phyloP scores from a whole-genome alignment of 2,797 vertebrate species.

The Neoniphon sammara region DNA sequence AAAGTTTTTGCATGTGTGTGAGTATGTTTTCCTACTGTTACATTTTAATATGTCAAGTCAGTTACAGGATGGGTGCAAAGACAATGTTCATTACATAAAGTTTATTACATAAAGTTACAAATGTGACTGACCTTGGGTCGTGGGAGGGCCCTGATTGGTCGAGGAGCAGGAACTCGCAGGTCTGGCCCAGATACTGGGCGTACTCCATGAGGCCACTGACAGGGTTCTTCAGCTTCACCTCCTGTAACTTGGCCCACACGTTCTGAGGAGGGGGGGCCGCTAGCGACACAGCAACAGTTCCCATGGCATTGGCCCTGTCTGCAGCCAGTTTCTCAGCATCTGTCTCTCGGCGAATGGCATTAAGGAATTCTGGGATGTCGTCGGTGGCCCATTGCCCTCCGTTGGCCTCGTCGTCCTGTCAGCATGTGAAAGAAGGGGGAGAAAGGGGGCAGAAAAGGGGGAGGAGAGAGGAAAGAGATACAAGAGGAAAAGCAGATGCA shows the following conservation, averaged over 20 bases:
- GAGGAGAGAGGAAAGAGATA: background rate
- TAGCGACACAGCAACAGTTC: slow-evolving; percentile 84
- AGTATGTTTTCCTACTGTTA: background rate
- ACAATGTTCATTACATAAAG: background rate
- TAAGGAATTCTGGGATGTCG: slow-evolving; percentile 91
- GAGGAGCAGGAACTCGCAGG: slow-evolving; percentile 91
- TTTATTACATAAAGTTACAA: background rate
- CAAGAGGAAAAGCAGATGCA: background rate
- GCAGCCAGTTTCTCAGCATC: slow-evolving; percentile 63
- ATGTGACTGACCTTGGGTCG: slow-evolving; percentile 89
- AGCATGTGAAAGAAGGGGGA: background rate
- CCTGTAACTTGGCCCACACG: slow-evolving; percentile 86
- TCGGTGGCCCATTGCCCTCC: slow-evolving; percentile 88
- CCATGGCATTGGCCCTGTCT: slow-evolving; percentile 44
- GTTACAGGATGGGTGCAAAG: background rate
- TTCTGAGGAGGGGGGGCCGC: slow-evolving; percentile 84
- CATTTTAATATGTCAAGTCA: background rate
- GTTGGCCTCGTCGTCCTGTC: slow-evolving; percentile 51
- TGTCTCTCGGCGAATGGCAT: slow-evolving; percentile 83
- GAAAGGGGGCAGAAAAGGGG: slow-evolving; percentile 7
- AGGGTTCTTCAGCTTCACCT: slow-evolving; percentile 92
- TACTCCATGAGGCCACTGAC: slow-evolving; percentile 94
- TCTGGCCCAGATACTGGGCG: slow-evolving; percentile 89
- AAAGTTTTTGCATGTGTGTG: background rate
- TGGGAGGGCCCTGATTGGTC: slow-evolving; percentile 95